Evolutionary conservation across 2,888 invertebrate genomes (phyloP).

Genomic region (Rhopalosiphum nymphaeae): DNA sequence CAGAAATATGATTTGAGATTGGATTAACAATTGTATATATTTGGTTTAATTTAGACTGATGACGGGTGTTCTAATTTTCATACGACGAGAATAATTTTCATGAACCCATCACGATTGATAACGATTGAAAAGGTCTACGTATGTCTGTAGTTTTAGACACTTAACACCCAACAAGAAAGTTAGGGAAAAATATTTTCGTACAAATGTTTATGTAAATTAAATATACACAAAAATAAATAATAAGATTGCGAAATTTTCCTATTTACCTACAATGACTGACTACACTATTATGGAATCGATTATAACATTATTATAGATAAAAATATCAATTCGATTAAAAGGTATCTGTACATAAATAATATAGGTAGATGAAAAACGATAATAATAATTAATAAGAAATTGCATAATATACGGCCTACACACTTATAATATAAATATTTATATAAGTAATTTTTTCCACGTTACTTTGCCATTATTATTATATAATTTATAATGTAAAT

Average conservation of each 20-base stretch:
- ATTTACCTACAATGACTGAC: background rate
- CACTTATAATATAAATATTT: background rate
- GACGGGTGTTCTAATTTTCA: background rate
- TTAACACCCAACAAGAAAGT: background rate
- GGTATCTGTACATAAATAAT: background rate
- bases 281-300: background rate
- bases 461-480: background rate
- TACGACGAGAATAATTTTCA: background rate
- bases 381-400: conserved; percentile 1
- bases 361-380: background rate
- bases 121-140: background rate
- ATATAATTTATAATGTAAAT: background rate
- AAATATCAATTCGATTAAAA: background rate
- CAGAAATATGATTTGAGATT: conserved; percentile 11
- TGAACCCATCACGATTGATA: background rate
- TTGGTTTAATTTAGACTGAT: background rate
- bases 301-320: background rate
- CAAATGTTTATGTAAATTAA: background rate
- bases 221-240: background rate
- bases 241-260: background rate
- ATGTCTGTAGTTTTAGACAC: background rate
- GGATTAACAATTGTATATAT: background rate
- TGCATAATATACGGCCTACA: background rate
- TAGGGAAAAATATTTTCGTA: background rate
- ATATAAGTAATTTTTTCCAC: background rate